Conservation (phyloP, 2,113 vertebrate genomes). For the Fulmarus glacialis region DNA sequence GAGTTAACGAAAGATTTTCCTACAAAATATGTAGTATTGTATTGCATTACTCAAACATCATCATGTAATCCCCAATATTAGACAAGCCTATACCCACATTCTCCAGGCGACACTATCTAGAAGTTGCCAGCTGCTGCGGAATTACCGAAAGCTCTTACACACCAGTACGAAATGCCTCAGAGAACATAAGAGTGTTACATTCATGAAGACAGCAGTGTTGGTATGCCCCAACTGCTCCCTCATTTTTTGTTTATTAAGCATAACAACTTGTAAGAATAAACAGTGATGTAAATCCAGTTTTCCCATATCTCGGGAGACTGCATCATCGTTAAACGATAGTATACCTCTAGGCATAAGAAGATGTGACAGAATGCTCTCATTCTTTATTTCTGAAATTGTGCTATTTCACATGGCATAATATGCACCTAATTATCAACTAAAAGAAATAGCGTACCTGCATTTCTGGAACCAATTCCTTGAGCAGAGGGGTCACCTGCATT, state of each 20-base stretch:
- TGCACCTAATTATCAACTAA: not conserved
- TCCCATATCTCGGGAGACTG: not conserved
- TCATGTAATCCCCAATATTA: not conserved
- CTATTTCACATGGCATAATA: not conserved
- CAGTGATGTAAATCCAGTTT: not conserved
- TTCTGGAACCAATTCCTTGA: not conserved
- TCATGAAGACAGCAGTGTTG: not conserved
- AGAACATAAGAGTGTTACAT: not conserved
- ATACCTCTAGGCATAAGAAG: not conserved
- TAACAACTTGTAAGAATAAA: not conserved
- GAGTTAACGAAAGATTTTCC: not conserved
- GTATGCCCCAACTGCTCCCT: not conserved
- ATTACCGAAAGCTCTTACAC: not conserved
- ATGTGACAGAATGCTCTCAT: not conserved
- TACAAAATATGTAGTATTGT: not conserved
- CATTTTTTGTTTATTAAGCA: not conserved
- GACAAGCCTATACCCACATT: not conserved
- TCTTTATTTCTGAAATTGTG: not conserved
- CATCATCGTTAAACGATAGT: not conserved
- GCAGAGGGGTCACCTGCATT: not conserved
- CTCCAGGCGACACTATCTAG: not conserved
- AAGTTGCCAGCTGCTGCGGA: not conserved
- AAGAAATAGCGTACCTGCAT: not conserved
- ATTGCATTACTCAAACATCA: not conserved
- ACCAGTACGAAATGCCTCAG: not conserved